A percentile compares a stretch with the other conserved stretches of the same genome.
Evolutionary conservation across 2,888 invertebrate genomes (phyloP).

Genomic region (Osmoderma eremita): DNA sequence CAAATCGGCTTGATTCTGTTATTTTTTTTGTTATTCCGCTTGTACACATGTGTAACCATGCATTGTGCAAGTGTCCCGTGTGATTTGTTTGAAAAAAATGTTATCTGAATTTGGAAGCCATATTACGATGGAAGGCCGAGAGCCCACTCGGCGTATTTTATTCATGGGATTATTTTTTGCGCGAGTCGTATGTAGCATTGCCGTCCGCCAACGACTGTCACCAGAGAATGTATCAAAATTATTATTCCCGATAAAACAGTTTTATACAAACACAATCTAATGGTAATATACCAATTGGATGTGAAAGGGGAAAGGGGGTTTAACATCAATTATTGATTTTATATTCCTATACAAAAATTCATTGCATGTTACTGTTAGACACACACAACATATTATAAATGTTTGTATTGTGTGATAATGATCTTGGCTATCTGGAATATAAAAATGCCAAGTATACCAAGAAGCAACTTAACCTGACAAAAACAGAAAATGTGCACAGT

Average conservation of each 20-base stretch:
- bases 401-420: constrained; percentile 27
- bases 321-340: constrained; percentile 62
- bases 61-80: constrained; percentile 31
- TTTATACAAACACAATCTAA: constrained; percentile 9
- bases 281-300: constrained; percentile 34
- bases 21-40: constrained; percentile 49
- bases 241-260: too few species aligned
- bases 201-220: background rate
- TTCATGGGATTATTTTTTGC: constrained; percentile 18
- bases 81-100: constrained; percentile 32
- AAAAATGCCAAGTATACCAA: constrained; percentile 7
- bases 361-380: constrained; percentile 28
- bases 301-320: constrained; percentile 58
- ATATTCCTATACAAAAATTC: constrained; percentile 48
- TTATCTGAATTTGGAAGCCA: constrained; percentile 52
- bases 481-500: constrained; percentile 4
- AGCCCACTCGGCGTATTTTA: constrained; percentile 52
- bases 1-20: constrained; percentile 55
- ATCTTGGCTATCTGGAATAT: constrained; percentile 2
- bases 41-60: constrained; percentile 42
- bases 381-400: constrained; percentile 33
- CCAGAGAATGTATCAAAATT: background rate
- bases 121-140: constrained; percentile 52
- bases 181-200: background rate
- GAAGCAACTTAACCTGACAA: constrained; percentile 16